Conservation (phyloP, 2,888 invertebrate genomes). For the Clistopyga incitator region DNA sequence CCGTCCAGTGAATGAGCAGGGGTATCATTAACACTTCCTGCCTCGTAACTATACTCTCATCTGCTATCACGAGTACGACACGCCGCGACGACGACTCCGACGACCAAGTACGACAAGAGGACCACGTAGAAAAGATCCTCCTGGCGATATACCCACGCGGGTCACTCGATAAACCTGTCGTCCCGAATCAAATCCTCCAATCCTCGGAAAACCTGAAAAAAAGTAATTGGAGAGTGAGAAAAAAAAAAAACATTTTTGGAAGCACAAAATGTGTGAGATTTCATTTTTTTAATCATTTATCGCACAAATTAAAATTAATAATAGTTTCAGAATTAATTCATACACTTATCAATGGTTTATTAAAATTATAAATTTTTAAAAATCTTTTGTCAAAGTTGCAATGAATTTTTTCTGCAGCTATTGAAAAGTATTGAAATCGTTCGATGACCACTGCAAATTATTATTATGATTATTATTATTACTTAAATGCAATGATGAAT, state of each 20-base stretch:
- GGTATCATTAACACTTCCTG: conserved; percentile 84
- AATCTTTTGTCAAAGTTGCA: too few relatives aligned
- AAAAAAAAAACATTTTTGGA: not conserved
- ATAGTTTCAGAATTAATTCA: too few relatives aligned
- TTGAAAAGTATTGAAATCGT: too few relatives aligned
- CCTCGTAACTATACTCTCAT: conserved; percentile 82
- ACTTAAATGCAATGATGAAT: too few relatives aligned
- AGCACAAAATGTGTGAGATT: not conserved
- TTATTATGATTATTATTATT: too few relatives aligned
- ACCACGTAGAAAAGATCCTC: conserved; percentile 12
- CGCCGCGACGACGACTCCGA: conserved; percentile 59
- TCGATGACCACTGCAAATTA: too few relatives aligned
- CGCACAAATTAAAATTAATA: too few relatives aligned
- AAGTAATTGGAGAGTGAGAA: not conserved
- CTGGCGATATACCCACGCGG: conserved; percentile 72
- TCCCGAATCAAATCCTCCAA: conserved; percentile 75
- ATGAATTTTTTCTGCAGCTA: too few relatives aligned
- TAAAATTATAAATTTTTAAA: too few relatives aligned
- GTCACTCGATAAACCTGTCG: conserved; percentile 81
- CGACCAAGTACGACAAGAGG: conserved; percentile 46
- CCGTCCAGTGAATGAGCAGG: conserved; percentile 82
- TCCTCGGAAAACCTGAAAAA: conserved; percentile 52
- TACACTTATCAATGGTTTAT: too few relatives aligned
- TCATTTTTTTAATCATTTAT: not conserved
- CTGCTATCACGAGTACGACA: conserved; percentile 76